Evolutionary conservation across 2,888 invertebrate species (phyloP), one percentile per base, ranked within the genome.

Genomic region (Fragum sueziense): DNA sequence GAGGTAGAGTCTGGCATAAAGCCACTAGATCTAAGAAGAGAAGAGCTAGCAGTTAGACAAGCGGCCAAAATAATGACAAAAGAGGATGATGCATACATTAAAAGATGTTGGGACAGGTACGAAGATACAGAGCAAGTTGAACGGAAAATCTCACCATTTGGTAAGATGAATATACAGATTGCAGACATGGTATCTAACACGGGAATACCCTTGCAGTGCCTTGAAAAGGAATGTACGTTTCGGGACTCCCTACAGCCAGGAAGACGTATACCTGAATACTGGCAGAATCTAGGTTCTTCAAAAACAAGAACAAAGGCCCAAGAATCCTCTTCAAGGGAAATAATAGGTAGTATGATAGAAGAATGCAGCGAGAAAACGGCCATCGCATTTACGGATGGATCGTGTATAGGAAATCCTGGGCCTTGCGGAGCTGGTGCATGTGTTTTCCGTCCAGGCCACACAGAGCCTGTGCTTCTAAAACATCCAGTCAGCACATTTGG

Each of bases 51-150:
- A 31, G 54, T 70, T 1, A 70, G 70, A 70, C 70, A 70, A 33
- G 70, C 70, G n/a, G 70, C 54, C 20, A 54, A n/a, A 25, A 70
- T 57, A 14, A 70, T 57, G 70, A 70, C 37, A 22, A 70, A 59
- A 37, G 27, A 9, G 3, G 70, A 70, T 57, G 70, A 70, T 4
- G 1, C 22, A 11, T 22, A 27, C 25, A 59, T 54, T 14, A 34
- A 33, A 33, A 65, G 65, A 65, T 34, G 33, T 22, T 31, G 37
- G 37, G 37, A 37, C 14, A 37, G 37, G 14, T 37, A 9, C 14
- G 37, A 6, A 37, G 37, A 37, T 14, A 37, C 14, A 37, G 37
- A 37, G 6, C 37, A 37, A 37, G 37, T 37, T 6, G 37, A 37
- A 14, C 6, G 14, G 37, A 37, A 37, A 37, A 14, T 37, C 6